Evolutionary conservation across 2,113 vertebrate genomes (phyloP).

Genomic region (Neolamprologus toae): DNA sequence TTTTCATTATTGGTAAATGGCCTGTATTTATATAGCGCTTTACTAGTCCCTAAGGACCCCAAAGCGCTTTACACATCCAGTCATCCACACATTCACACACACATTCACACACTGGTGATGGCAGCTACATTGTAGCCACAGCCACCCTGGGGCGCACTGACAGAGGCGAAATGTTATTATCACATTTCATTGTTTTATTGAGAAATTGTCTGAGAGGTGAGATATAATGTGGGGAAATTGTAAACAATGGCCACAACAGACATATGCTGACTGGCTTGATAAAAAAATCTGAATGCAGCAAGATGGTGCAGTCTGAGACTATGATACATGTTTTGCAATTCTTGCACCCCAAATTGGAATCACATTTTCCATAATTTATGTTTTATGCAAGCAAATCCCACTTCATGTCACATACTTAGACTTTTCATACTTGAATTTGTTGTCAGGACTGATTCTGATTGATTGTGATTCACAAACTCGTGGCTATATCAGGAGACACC

Average conservation of each 20-base stretch:
- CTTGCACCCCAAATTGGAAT: not conserved
- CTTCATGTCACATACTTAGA: not conserved
- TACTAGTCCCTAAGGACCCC: too few relatives aligned
- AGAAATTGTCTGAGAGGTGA: not conserved
- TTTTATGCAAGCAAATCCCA: not conserved
- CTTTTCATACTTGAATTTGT: not conserved
- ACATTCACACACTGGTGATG: too few relatives aligned
- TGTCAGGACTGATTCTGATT: not conserved
- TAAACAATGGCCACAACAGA: not conserved
- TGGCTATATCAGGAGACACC: not conserved
- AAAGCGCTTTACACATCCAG: too few relatives aligned
- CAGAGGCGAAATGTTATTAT: not conserved
- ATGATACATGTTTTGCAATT: not conserved
- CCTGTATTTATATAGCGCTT: too few relatives aligned
- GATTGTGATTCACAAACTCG: not conserved
- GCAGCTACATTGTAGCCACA: too few relatives aligned
- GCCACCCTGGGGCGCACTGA: too few relatives aligned
- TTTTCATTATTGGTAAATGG: not conserved
- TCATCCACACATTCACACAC: too few relatives aligned
- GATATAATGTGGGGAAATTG: not conserved
- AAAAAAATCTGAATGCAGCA: not conserved
- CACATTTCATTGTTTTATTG: not conserved
- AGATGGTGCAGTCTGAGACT: accelerated
- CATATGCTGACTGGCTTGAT: not conserved
- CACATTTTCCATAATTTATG: not conserved